phyloP scores from a whole-genome alignment of 2,797 vertebrate species.

The Chelon labrosus region DNA sequence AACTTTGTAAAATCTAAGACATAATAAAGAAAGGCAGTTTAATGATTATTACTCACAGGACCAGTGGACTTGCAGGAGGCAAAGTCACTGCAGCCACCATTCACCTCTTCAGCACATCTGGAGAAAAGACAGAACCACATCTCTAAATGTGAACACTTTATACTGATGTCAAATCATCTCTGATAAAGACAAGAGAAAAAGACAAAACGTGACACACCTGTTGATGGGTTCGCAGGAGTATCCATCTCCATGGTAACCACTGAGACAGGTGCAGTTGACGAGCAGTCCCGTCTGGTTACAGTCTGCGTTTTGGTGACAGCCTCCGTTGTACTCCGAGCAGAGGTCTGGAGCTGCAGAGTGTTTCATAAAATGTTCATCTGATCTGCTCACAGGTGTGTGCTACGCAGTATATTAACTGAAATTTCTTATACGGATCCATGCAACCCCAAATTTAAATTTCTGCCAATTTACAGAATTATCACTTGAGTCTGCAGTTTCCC shows the following conservation, averaged over 20 bases:
- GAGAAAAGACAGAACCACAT: conserved; percentile 21
- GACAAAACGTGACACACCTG: conserved; percentile 73
- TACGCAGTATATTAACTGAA: no score
- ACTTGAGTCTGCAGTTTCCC: no score
- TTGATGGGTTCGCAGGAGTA: conserved; percentile 88
- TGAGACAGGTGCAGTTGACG: conserved; percentile 87
- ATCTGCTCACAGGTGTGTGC: no score
- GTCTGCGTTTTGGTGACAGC: conserved; percentile 88
- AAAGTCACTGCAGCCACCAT: conserved; percentile 94
- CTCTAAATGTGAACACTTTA: no score
- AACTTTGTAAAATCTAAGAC: no score
- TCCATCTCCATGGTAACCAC: conserved; percentile 90
- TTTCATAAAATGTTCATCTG: not conserved
- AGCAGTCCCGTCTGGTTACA: conserved; percentile 87
- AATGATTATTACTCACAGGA: conserved; percentile 85
- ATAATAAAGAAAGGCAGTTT: not conserved
- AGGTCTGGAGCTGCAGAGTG: conserved; percentile 86
- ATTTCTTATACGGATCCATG: no score
- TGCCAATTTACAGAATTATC: no score
- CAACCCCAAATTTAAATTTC: no score
- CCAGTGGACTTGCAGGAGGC: conserved; percentile 91
- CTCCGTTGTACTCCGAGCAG: conserved; percentile 90
- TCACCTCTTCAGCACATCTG: conserved; percentile 86
- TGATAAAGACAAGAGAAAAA: not conserved
- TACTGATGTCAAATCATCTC: not conserved